Percentiles rank a stretch among this genome's conserved stretches.
These are phyloP conservation scores for Bimastos eiseni DNA, from an alignment of 2,888 invertebrate genomes.

Conservation along the genomic window DNA sequence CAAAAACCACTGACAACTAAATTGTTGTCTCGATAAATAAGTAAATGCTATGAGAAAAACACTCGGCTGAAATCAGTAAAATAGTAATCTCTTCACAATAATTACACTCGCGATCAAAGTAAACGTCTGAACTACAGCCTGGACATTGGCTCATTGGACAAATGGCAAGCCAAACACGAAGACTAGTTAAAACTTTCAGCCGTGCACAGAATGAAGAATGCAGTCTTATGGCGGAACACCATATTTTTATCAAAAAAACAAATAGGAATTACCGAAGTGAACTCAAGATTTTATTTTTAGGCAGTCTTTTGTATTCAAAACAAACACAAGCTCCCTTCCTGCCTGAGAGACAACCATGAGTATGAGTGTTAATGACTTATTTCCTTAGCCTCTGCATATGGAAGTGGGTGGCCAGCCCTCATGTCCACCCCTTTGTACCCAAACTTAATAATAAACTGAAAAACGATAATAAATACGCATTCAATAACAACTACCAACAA, in stretches of 20 bases:
- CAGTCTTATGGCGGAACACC: background rate
- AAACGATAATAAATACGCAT: background rate
- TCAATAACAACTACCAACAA: background rate
- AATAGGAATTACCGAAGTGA: too few species aligned
- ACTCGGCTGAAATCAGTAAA: background rate
- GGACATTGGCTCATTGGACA: background rate
- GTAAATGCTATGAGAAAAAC: background rate
- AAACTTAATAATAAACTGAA: background rate
- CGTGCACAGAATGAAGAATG: background rate
- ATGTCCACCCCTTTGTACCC: too few species aligned
- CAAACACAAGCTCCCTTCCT: too few species aligned
- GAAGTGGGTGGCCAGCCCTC: too few species aligned
- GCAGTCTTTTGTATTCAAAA: background rate
- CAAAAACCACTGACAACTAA: background rate
- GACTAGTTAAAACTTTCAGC: background rate
- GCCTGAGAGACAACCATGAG: too few species aligned
- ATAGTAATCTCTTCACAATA: too few species aligned
- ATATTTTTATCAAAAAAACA: too few species aligned
- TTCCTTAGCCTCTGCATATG: too few species aligned
- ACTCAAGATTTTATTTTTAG: background rate
- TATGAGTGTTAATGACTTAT: too few species aligned
- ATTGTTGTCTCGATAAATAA: background rate
- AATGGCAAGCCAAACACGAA: background rate
- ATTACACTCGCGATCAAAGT: background rate
- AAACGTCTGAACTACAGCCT: background rate